A percentile compares a stretch with the other conserved stretches of the same genome.
Evolutionary conservation across 2,113 vertebrate genomes (phyloP).

Genomic region (Cottus gobio): DNA sequence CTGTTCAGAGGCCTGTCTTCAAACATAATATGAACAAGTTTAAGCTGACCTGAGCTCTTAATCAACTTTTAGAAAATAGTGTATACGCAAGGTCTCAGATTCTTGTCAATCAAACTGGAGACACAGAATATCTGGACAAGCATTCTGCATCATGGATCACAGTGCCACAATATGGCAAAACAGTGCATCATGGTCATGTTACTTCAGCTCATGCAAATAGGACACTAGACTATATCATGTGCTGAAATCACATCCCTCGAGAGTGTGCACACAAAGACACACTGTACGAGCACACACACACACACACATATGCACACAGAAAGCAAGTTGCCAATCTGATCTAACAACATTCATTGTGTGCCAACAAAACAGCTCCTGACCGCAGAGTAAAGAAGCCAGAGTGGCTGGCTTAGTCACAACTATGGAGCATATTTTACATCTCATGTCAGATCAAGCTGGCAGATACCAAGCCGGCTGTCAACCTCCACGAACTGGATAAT

Average conservation of each 20-base stretch:
- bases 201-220: slow-evolving; percentile 42
- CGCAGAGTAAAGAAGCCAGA: slow-evolving; percentile 54
- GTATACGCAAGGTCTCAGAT: background rate
- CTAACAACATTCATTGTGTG: slow-evolving; percentile 44
- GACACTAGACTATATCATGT: background rate
- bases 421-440: slow-evolving; percentile 69
- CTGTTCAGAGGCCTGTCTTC: slow-evolving; percentile 9
- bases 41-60: background rate
- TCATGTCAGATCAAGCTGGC: slow-evolving; percentile 71
- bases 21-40: slow-evolving; percentile 4
- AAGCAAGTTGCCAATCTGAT: slow-evolving; percentile 35
- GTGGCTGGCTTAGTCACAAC: slow-evolving; percentile 58
- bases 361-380: slow-evolving; percentile 49
- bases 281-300: slow-evolving; percentile 2
- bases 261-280: background rate
- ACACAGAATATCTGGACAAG: background rate
- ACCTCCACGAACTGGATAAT: slow-evolving; percentile 66
- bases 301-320: slow-evolving; percentile 29
- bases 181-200: slow-evolving; percentile 37
- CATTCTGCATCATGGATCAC: slow-evolving; percentile 38
- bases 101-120: background rate
- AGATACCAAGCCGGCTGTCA: slow-evolving; percentile 63
- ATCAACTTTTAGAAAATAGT: background rate
- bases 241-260: background rate
- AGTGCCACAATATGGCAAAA: slow-evolving; percentile 32